phyloP scores from a whole-genome alignment of 2,888 invertebrate genomes.

The Melieria picta region DNA sequence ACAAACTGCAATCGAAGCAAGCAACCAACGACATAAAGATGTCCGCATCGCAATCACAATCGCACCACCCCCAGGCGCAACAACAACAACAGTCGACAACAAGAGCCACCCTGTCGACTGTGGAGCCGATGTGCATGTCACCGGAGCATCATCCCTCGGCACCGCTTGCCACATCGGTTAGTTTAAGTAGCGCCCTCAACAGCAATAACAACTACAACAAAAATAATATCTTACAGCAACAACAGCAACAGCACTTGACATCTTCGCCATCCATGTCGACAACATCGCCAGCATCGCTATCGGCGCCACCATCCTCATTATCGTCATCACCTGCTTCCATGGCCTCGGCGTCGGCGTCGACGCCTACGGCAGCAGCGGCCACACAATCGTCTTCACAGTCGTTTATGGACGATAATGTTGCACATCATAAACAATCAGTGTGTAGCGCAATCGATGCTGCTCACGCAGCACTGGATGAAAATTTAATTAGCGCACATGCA shows the following conservation, averaged over 20 bases:
- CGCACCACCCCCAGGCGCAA: constrained; percentile 42
- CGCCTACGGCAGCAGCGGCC: constrained; percentile 48
- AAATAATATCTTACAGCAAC: constrained; percentile 19
- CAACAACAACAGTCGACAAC: constrained; percentile 39
- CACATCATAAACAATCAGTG: constrained; percentile 67
- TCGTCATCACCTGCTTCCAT: constrained; percentile 30
- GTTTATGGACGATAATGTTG: constrained; percentile 67
- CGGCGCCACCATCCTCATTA: constrained; percentile 37
- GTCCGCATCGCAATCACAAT: constrained; percentile 40
- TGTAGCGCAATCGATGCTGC: constrained; percentile 48
- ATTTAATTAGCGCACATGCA: constrained; percentile 33
- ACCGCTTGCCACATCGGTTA: constrained; percentile 13
- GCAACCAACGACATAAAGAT: constrained; percentile 44
- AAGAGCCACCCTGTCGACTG: constrained; percentile 44
- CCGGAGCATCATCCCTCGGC: constrained; percentile 56
- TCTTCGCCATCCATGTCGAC: constrained; percentile 35
- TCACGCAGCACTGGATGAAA: constrained; percentile 43
- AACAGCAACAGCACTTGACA: constrained; percentile 40
- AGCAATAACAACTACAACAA: neutral
- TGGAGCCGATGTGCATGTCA: constrained; percentile 63
- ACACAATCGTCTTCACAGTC: constrained; percentile 60
- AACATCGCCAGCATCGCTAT: constrained; percentile 36
- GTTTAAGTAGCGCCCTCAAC: constrained; percentile 14
- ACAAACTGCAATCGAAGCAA: constrained; percentile 52
- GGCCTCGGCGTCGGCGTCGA: constrained; percentile 41